Conservation (phyloP, 1,140 invertebrate species). For the Phymorhynchus buccinoides region DNA sequence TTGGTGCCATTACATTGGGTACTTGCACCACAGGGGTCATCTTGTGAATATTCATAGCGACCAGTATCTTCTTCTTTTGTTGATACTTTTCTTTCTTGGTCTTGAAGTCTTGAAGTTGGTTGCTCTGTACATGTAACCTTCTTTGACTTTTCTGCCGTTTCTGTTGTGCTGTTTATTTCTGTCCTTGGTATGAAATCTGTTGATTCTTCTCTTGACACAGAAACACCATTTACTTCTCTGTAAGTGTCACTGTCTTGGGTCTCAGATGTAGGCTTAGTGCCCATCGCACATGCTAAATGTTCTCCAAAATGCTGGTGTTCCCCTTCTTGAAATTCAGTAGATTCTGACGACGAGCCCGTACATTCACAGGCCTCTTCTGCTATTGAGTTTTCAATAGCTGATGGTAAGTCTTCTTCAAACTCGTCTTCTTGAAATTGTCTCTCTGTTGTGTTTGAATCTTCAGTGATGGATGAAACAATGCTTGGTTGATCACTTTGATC, state of each 20-base stretch:
- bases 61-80: neutral
- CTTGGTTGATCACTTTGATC: neutral
- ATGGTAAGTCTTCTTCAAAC: neutral
- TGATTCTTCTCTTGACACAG: neutral
- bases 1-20: too few species aligned
- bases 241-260: too few species aligned
- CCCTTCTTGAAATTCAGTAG: neutral
- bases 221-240: neutral
- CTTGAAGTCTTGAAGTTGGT: neutral
- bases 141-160: neutral
- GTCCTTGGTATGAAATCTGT: neutral
- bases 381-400: neutral
- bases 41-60: neutral
- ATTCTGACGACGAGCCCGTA: neutral
- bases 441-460: neutral
- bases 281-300: neutral
- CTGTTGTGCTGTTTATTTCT: neutral
- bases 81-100: neutral
- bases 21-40: too few species aligned
- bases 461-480: neutral
- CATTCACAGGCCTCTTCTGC: neutral
- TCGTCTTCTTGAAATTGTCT: neutral
- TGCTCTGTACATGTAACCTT: neutral
- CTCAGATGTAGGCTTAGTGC: neutral
- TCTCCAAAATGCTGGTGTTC: neutral